A percentile compares a stretch with the other conserved stretches of the same genome.
Evolutionary conservation across 2,113 vertebrate genomes (phyloP).

Genomic region (Elanoides forficatus): DNA sequence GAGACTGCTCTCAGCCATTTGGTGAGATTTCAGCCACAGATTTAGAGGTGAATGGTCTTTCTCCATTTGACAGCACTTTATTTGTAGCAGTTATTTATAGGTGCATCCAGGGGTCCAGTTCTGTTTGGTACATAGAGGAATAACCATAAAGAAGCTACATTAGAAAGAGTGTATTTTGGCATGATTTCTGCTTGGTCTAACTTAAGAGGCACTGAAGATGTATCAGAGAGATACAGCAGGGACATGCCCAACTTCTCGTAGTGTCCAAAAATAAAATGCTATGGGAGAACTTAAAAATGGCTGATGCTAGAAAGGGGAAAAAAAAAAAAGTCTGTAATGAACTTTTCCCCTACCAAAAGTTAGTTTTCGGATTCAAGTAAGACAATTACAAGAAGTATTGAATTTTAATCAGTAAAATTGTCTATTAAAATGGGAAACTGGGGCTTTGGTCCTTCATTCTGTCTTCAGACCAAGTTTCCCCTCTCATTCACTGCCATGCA

Average conservation of each 20-base stretch:
- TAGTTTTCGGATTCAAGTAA: neutral
- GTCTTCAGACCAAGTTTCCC: neutral
- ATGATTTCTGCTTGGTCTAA: neutral
- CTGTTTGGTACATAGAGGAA: neutral
- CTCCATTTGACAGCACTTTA: neutral
- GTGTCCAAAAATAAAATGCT: neutral
- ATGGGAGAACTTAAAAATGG: neutral
- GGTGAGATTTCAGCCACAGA: rapidly evolving
- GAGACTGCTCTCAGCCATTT: neutral
- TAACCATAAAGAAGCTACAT: neutral
- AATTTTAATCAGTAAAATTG: neutral
- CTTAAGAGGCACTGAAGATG: neutral
- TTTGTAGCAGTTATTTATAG: neutral
- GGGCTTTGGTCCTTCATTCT: neutral
- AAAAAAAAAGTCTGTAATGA: neutral
- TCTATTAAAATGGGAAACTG: neutral
- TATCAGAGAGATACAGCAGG: neutral
- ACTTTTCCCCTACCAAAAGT: neutral
- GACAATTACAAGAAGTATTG: neutral
- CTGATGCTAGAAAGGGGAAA: neutral
- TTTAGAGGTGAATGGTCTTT: neutral
- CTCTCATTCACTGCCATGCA: neutral
- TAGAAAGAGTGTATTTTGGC: neutral
- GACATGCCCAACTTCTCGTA: neutral
- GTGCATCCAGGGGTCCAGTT: neutral